Percentiles rank a stretch among this genome's conserved stretches.
phyloP scores from a whole-genome alignment of 2,797 vertebrate species.

The Sylvilagus floridanus region DNA sequence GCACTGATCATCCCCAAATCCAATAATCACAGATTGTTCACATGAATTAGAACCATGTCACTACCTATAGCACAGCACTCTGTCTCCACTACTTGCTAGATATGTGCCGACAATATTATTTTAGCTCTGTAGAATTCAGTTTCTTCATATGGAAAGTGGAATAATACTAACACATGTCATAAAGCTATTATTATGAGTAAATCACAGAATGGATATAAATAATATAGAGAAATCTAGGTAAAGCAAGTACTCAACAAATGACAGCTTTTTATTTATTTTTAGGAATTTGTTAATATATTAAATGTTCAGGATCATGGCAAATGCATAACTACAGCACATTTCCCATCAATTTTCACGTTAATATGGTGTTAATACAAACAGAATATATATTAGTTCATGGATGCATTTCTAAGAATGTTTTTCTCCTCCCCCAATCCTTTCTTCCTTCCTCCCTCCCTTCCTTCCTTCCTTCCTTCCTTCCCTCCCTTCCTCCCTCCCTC shows the following conservation, averaged over 20 bases:
- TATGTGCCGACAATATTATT: not conserved
- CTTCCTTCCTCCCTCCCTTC: too few relatives aligned
- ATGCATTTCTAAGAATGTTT: too few relatives aligned
- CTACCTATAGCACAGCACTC: not conserved
- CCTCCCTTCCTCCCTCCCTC: too few relatives aligned
- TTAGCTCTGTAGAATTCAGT: not conserved
- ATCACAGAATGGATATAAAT: not conserved
- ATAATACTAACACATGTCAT: not conserved
- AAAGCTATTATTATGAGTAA: not conserved
- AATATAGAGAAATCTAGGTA: not conserved
- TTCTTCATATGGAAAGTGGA: not conserved
- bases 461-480: too few relatives aligned
- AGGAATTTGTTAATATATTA: too few relatives aligned
- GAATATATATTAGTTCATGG: too few relatives aligned
- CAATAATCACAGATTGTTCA: not conserved
- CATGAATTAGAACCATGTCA: not conserved
- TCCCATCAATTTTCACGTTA: too few relatives aligned
- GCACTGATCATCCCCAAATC: not conserved
- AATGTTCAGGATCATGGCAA: too few relatives aligned
- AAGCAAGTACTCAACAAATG: not conserved
- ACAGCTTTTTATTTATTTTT: not conserved
- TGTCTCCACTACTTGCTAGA: not conserved
- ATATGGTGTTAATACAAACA: too few relatives aligned
- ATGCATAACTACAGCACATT: too few relatives aligned
- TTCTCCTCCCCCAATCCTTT: too few relatives aligned